These are phyloP conservation scores for Lithobates pipiens DNA, from an alignment of 2,797 vertebrate genomes.

Conservation along the genomic window DNA sequence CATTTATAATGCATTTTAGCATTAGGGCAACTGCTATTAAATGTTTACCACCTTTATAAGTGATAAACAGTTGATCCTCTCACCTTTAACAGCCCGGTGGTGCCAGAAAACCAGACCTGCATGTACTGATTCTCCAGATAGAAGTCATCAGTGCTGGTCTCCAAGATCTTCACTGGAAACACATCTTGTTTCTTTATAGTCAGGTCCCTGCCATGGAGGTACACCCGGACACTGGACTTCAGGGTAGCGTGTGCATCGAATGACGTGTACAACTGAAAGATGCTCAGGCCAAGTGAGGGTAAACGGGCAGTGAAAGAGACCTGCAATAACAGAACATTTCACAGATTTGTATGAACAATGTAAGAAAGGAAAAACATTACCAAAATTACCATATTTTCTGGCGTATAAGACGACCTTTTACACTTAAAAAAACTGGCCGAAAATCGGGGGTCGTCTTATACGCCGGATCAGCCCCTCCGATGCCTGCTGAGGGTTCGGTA, in stretches of 20 bases:
- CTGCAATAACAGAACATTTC: slow-evolving; percentile 69
- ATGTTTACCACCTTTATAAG: too few relatives aligned
- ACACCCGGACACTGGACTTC: slow-evolving; percentile 82
- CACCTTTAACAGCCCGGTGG: slow-evolving; percentile 89
- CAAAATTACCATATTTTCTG: too few relatives aligned
- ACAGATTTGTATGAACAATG: not conserved
- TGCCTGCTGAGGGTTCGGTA: too few relatives aligned
- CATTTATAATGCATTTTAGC: too few relatives aligned
- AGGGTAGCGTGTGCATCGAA: slow-evolving; percentile 77
- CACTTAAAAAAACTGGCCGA: too few relatives aligned
- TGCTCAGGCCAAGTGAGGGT: slow-evolving; percentile 84
- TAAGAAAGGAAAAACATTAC: not conserved
- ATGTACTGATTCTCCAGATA: slow-evolving; percentile 89
- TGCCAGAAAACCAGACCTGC: slow-evolving; percentile 90
- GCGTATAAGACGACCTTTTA: too few relatives aligned
- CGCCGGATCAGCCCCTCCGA: too few relatives aligned
- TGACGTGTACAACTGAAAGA: slow-evolving; percentile 88
- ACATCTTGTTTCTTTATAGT: slow-evolving; percentile 74
- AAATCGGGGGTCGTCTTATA: too few relatives aligned
- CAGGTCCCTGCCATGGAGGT: slow-evolving; percentile 77
- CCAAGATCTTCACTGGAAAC: slow-evolving; percentile 80
- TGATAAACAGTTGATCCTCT: slow-evolving; percentile 44
- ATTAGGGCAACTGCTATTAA: too few relatives aligned
- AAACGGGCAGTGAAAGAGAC: slow-evolving; percentile 88
- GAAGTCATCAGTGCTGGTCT: slow-evolving; percentile 78